Evolutionary conservation across 2,797 vertebrate species (phyloP).

Genomic region (Galaxias olidus): DNA sequence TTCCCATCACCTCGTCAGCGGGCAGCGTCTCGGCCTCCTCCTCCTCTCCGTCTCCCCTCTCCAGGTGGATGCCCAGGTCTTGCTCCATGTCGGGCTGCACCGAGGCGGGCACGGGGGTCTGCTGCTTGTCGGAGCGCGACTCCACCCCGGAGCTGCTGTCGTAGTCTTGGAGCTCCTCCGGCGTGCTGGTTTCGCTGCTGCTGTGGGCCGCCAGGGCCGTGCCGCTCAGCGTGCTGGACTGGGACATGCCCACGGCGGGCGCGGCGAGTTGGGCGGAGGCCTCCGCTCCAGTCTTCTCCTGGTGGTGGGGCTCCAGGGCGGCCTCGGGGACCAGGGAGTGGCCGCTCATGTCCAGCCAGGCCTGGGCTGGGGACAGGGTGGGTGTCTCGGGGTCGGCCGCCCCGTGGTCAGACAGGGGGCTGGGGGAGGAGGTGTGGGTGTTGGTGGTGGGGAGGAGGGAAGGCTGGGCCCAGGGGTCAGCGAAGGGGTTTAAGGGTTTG

Average conservation of each 20-base stretch:
- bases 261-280: slow-evolving; percentile 24
- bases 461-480: slow-evolving; percentile 70
- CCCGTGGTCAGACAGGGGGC: slow-evolving; percentile 57
- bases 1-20: slow-evolving; percentile 77
- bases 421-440: slow-evolving; percentile 50
- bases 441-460: slow-evolving; percentile 31
- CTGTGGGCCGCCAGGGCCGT: slow-evolving; percentile 79
- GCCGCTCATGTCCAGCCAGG: slow-evolving; percentile 50
- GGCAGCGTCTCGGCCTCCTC: slow-evolving; percentile 84
- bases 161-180: slow-evolving; percentile 88
- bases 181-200: slow-evolving; percentile 88
- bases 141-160: slow-evolving; percentile 90
- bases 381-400: slow-evolving; percentile 62
- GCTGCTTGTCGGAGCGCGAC: slow-evolving; percentile 81
- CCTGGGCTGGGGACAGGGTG: slow-evolving; percentile 66
- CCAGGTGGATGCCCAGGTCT: slow-evolving; percentile 85
- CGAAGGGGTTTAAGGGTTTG: slow-evolving; percentile 74
- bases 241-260: slow-evolving; percentile 60
- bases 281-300: slow-evolving; percentile 30
- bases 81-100: slow-evolving; percentile 77
- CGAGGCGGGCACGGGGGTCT: slow-evolving; percentile 67
- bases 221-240: slow-evolving; percentile 78
- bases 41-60: slow-evolving; percentile 80
- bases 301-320: slow-evolving; percentile 32
- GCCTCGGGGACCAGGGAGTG: slow-evolving; percentile 47